Base-by-base conservation (phyloP, 2,888 invertebrate species). In the Cerastis leucographa region DNA sequence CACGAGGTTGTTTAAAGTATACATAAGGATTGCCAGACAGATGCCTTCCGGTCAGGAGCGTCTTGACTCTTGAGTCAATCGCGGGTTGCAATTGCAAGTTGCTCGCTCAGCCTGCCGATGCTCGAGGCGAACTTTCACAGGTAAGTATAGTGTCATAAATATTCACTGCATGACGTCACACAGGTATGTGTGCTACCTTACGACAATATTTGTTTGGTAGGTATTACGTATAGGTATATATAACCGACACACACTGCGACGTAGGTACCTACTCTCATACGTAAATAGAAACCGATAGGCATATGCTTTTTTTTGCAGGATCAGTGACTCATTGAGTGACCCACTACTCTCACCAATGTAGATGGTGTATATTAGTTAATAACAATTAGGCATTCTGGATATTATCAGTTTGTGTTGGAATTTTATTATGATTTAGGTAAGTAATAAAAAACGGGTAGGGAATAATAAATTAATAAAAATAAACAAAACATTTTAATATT, bases 41-140 rank as follows among this genome's bases (percentile, higher is more conserved):
- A 81, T 87, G 85, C 81, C 83, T 87, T 84, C 66, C 71, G 71
- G 66, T 70, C 51, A 62, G 54, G 56, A 74, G 49, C 69, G 25
- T 74, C 67, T 54, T 35, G 25, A 59, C 59, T 40, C 7, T 64
- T 29, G 61, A 62, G 29, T 73, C 56, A 70, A 66, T 19, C 65
- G 75, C 83, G 75, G 59, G 71, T 78, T 74, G 74, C 66, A 74
- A 73, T 75, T 71, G 75, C 71, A 69, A 72, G 80, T 71, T 66
- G 71, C 76, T 62, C 80, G 78, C 65, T 49, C 29, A 66, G 54
- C 49, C 42, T 64, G 46, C 67, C 67, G 67, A 54, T 49, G 87
- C 89, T 89, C 77, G 88, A 84, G 89, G 91, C 91, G 61, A 90
- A 94, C 93, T 94, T 94, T 94, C 94, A 92, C 94, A 90, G 86